Conservation (phyloP, 2,797 vertebrate genomes). For the Cossypha dichroa region DNA sequence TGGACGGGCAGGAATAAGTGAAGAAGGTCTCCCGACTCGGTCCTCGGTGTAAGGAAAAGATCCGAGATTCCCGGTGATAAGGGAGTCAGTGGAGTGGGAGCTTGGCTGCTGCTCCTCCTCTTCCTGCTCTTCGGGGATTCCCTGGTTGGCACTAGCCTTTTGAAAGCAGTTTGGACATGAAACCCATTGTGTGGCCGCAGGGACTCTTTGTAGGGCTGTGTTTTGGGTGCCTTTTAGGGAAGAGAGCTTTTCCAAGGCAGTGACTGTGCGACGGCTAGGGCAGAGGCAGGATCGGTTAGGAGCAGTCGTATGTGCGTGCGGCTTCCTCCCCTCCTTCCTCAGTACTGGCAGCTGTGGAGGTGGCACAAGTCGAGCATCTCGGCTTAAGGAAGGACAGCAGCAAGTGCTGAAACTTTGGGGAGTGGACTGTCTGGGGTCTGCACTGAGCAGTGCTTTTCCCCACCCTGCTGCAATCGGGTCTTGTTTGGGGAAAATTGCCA, state of each 20-base stretch:
- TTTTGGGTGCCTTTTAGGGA: background rate
- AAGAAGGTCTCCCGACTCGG: background rate
- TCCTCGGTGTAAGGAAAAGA: background rate
- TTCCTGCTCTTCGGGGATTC: background rate
- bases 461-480: background rate
- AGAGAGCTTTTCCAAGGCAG: background rate
- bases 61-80: background rate
- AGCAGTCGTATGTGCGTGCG: background rate
- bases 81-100: background rate
- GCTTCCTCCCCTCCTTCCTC: background rate
- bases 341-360: background rate
- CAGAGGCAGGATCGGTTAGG: background rate
- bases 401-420: constrained; percentile 63
- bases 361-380: background rate
- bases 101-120: background rate
- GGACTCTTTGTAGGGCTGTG: background rate
- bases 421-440: background rate
- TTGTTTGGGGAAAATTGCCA: background rate
- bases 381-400: constrained; percentile 53
- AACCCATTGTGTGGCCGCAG: accelerated
- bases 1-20: background rate
- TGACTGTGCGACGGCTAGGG: background rate
- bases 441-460: background rate
- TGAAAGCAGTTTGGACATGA: background rate
- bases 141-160: background rate